Evolutionary conservation across 2,888 invertebrate genomes (phyloP), one percentile per base, ranked within the genome.

Genomic region (Tenthredo notha): DNA sequence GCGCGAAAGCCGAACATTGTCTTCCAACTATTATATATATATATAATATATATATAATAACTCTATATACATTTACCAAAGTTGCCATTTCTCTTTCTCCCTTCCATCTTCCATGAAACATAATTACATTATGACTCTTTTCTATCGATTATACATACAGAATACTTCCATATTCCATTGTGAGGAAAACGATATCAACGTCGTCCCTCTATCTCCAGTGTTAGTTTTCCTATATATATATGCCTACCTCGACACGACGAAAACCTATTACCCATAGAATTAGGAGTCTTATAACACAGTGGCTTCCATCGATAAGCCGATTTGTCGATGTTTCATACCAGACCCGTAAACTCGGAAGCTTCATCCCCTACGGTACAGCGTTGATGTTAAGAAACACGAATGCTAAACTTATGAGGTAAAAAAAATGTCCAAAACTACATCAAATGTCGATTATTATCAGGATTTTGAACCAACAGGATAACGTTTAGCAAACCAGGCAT

Each of bases 221-320:
- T 40, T 72, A n/a, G 40, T 37, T 72, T 54, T 1, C n/a, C 5
- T 7, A 15, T 15, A 47, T 2, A 12, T 43, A 43, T 3, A 47
- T 12, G 47, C 3, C 15, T 47, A 3, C 3, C 47, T 47, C 47
- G 47, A 33, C 7, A 72, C 21, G 21, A 4, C 25, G 3, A 25
- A 47, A 25, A 47, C 47, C 40, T 29, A 4, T 25, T 12, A 21
- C 25, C n/a, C 15, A 21, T 15, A 50, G 47, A 75, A 75, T 75
- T 75, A 47, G 40, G 47, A n/a, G 25, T n/a, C 18, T 40, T 7
- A 75, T n/a, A 33, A 74, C 40, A 12, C 18, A 75, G 15, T 47
- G 75, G 75, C 75, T 75, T 75, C 75, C 75, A 21, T 47, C 47
- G 75, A 43, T 43, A 47, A 75, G 75, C 75, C 75, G 47, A 75